phyloP scores from a whole-genome alignment of 2,113 vertebrate species.

The Chascanopsetta lugubris region DNA sequence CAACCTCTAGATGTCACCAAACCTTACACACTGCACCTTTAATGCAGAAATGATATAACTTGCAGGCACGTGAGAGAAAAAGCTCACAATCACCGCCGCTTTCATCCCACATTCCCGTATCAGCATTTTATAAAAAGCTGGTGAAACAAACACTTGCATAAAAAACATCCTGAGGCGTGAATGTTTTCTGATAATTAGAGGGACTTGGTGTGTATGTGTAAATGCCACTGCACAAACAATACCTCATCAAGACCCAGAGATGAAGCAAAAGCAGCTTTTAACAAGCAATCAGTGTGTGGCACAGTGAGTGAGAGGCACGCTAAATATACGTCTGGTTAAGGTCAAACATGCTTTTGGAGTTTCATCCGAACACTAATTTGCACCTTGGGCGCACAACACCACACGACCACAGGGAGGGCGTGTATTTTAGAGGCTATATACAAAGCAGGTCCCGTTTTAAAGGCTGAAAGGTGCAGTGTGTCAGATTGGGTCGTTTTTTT shows the following conservation, averaged over 20 bases:
- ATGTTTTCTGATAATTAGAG: slow-evolving; percentile 3
- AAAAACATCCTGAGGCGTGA: not conserved
- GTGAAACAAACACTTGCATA: slow-evolving; percentile 16
- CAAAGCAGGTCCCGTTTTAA: no score
- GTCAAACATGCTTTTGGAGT: slow-evolving; percentile 8
- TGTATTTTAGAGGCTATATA: not conserved
- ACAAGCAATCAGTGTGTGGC: slow-evolving; percentile 24
- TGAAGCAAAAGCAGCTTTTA: not conserved
- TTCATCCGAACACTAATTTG: slow-evolving; percentile 22
- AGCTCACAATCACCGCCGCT: not conserved
- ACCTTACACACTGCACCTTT: no score
- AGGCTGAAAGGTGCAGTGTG: no score
- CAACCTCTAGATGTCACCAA: no score
- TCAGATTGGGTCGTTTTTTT: no score
- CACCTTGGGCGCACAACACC: slow-evolving; percentile 11
- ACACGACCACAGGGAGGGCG: not conserved
- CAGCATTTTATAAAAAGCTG: slow-evolving; percentile 1
- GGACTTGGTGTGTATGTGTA: not conserved
- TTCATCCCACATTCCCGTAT: not conserved
- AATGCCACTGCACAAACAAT: slow-evolving; percentile 28
- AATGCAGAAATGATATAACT: not conserved
- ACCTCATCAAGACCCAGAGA: slow-evolving; percentile 26
- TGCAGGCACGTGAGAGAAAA: slow-evolving; percentile 6
- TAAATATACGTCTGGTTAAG: slow-evolving; percentile 32
- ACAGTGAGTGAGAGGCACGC: slow-evolving; percentile 11